Base-by-base conservation (phyloP, 2,888 invertebrate genomes). In the Lithodes maja region DNA sequence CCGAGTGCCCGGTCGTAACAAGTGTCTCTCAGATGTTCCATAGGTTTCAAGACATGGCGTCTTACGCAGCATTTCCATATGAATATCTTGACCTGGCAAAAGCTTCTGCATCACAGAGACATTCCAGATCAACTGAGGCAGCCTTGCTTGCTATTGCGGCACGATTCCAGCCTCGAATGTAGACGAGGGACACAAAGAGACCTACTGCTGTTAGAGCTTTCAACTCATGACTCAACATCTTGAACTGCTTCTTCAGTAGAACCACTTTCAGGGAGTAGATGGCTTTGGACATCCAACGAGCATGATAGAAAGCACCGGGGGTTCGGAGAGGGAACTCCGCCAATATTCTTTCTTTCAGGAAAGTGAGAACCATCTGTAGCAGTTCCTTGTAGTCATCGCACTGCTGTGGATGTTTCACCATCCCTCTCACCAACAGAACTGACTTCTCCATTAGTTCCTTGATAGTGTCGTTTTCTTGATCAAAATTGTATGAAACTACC, bases 191-290 rank as follows among this genome's bases (percentile, higher is more conserved):
- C 83, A 83, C 68, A 55, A 83, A 61, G 33, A 54, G 7, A 61
- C 3, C 83, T 55, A 68, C 83, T 49, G 55, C 55, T 83, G 83
- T 83, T 3, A 83, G 33, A 83, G 49, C 68, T 54, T 83, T 15
- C 33, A 83, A 2, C 3, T 83, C 68, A 15, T 83, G 83, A 83
- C 53, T 61, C 2, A 68, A 2, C 52, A 81, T 81, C 9, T 81
- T 81, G 54, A 81, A 81, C 78, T 12, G 78, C 49, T 81, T 7
- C 52, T 54, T 54, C 7, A 54, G 55, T 2, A 81, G 2, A 83
- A 55, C 50, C 1, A 55, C 83, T 61, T 83, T 61, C 61, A 83
- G 61, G 61, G 83, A 83, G n/a, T 83, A 83, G 83, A 83, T 68
- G 61, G 83, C 68, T 68, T 54, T 78, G 3, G 50, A 33, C 78